phyloP scores from a whole-genome alignment of 2,113 vertebrate species.

The Todiramphus chloris region DNA sequence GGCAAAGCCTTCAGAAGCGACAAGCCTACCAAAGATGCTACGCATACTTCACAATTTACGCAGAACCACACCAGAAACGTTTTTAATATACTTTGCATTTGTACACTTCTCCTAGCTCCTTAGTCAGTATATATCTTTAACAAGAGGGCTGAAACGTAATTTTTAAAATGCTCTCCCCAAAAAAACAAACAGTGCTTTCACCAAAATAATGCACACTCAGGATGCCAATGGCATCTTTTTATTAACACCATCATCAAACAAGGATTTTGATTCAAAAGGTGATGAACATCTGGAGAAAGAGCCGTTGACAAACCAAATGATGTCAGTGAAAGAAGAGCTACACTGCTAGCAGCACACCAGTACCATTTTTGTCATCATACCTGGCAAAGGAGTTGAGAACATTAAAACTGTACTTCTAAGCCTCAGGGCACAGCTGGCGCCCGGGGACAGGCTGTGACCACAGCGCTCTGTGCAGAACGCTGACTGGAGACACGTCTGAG shows the following conservation, averaged over 20 bases:
- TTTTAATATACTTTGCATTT: neutral
- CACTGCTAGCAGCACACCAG: neutral
- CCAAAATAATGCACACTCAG: accelerated
- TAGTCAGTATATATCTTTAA: neutral
- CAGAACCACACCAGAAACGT: neutral
- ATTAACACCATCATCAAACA: neutral
- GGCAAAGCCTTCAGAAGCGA: neutral
- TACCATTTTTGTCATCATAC: neutral
- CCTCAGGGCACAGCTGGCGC: neutral
- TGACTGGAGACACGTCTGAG: neutral
- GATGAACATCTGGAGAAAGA: neutral
- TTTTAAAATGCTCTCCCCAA: neutral
- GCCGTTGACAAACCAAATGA: neutral
- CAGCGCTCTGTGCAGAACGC: neutral
- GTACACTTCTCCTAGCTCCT: neutral
- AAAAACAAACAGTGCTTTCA: accelerated
- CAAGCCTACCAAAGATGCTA: neutral
- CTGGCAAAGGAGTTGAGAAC: neutral
- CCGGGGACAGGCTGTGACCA: neutral
- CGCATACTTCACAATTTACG: accelerated
- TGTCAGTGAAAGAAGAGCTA: neutral
- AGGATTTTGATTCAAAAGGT: neutral
- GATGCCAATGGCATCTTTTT: neutral
- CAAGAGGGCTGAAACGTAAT: neutral
- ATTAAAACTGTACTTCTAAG: conserved; percentile 36